Evolutionary conservation across 2,888 invertebrate species (phyloP).

Genomic region (Strigamia maritima): DNA sequence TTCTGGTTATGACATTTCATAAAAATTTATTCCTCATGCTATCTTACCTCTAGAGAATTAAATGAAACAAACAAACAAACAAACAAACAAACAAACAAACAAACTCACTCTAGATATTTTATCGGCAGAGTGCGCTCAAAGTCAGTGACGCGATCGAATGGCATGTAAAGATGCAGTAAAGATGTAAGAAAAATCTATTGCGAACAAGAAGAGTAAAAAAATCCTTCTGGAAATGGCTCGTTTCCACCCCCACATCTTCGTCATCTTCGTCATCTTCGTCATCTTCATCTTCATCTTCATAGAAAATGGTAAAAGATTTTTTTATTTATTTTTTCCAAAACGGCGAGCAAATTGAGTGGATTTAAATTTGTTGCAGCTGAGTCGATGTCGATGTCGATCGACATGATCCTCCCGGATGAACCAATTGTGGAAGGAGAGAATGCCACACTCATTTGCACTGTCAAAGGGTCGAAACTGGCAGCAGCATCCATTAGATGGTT

Average conservation of each 20-base stretch:
- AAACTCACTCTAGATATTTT: not conserved
- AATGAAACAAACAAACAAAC: not conserved
- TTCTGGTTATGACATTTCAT: constrained; percentile 1
- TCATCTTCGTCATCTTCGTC: not conserved
- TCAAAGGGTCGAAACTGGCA: not conserved
- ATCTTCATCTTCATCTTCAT: not conserved
- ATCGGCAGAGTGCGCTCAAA: not conserved
- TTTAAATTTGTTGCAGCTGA: not conserved
- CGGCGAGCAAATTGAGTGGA: not conserved
- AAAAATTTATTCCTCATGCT: not conserved
- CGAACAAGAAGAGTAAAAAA: not conserved
- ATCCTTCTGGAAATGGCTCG: not conserved
- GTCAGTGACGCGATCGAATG: not conserved
- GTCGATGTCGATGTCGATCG: not conserved
- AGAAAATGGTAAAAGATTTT: not conserved
- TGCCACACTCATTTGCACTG: not conserved
- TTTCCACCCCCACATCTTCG: not conserved
- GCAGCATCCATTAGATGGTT: constrained; percentile 24
- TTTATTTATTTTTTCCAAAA: too few relatives aligned
- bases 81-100: not conserved
- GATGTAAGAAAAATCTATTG: not conserved
- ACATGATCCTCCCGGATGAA: not conserved
- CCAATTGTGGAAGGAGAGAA: not conserved
- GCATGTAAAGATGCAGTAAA: not conserved
- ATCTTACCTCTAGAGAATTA: not conserved